phyloP scores from a whole-genome alignment of 2,113 vertebrate species.

The Plecturocebus donacophilus region DNA sequence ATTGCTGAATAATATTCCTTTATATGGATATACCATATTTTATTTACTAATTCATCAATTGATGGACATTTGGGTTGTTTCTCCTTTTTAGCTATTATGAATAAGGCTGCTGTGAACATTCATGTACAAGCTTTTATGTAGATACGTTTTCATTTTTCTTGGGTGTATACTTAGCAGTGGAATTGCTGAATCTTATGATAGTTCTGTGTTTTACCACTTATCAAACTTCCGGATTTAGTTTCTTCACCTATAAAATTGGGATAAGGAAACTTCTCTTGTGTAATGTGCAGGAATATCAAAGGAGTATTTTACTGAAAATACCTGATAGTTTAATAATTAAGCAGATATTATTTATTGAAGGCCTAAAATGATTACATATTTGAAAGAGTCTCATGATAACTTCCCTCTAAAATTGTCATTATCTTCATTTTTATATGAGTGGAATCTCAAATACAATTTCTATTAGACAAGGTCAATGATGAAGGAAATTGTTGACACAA shows the following conservation, averaged over 20 bases:
- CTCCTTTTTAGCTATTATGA: not conserved
- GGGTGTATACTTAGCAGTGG: not conserved
- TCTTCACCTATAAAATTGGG: not conserved
- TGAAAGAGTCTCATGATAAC: not conserved
- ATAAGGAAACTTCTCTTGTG: not conserved
- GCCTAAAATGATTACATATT: not conserved
- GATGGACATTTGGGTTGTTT: not conserved
- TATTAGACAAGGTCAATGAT: not conserved
- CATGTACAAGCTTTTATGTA: not conserved
- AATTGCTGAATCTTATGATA: not conserved
- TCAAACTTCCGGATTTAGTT: not conserved
- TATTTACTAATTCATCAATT: not conserved
- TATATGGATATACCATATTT: not conserved
- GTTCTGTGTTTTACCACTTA: not conserved
- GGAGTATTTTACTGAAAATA: constrained; percentile 5
- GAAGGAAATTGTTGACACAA: not conserved
- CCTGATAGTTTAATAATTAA: not conserved
- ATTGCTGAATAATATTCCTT: not conserved
- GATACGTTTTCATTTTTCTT: not conserved
- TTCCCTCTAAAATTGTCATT: not conserved
- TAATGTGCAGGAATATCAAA: constrained; percentile 12
- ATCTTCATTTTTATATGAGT: not conserved
- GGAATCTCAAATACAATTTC: not conserved
- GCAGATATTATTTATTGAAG: constrained; percentile 12
- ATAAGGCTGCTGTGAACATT: not conserved